Evolutionary conservation across 2,113 vertebrate genomes (phyloP), one percentile per base, ranked within the genome.

Genomic region (Channa argus): DNA sequence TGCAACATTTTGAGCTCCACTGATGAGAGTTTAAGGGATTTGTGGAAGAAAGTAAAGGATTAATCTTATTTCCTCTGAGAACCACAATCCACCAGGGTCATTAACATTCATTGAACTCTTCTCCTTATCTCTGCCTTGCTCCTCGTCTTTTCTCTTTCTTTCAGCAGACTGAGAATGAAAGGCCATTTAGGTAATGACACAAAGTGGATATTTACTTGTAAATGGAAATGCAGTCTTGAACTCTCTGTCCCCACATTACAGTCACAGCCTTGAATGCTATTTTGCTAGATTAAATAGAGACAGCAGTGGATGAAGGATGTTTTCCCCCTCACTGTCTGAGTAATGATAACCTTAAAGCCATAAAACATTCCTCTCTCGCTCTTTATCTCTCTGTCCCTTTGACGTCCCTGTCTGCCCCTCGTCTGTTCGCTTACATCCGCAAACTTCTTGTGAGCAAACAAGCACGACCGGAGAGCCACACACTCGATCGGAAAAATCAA

Each of bases 401-500:
- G 39, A 37, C 6, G 5, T 15, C 37, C 37, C 37, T 47, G 11
- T 51, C 33, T 38, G 15, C n/a, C 46, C 10, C 44, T 36, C 9
- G 2, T 34, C 44, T 61, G 47, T 14, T 59, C 0, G n/a, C 59
- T 66, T 34, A 60, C 51, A n/a, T 87, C 78, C 3, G 44, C 83
- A 74, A 88, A 92, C 84, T 82, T 87, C 45, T 64, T 3, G 2
- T 44, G 46, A 66, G 71, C 70, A 88, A 88, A 86, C 76, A 83
- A 71, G 80, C 53, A 80, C 39, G 8, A 70, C 3, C 56, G 36
- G 54, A 34, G 39, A 69, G 45, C 70, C 47, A 50, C 41, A 76
- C 1, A 44, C 67, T 80, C 63, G 68, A 60, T 63, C 0, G 63
- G 58, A 68, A 85, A 77, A 86, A 90, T 89, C 70, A 69, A 87